Conservation (phyloP, 2,113 vertebrate genomes). For the Oxygymnocypris stewartii region DNA sequence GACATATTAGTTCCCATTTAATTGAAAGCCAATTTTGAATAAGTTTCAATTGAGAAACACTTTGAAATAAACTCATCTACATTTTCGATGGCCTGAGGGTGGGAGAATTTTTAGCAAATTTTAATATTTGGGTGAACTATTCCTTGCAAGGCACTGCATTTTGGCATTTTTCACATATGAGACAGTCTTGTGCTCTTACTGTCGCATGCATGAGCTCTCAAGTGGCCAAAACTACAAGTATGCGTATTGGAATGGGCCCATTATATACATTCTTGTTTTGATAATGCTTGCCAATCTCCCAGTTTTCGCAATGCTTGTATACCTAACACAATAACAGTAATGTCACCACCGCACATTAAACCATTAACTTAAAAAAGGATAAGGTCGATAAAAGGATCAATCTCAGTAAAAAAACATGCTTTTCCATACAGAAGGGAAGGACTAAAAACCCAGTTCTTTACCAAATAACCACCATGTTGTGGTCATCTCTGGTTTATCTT, state of each 20-base stretch:
- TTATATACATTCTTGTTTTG: background rate
- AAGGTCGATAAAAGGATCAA: background rate
- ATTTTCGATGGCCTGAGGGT: too few species aligned
- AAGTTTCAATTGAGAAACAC: background rate
- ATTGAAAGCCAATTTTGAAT: background rate
- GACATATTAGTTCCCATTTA: too few species aligned
- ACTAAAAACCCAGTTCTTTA: background rate
- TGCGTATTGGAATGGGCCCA: too few species aligned
- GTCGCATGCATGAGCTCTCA: too few species aligned
- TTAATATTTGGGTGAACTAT: too few species aligned
- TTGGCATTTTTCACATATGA: too few species aligned
- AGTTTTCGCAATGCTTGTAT: background rate
- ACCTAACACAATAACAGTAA: background rate
- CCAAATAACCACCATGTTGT: background rate
- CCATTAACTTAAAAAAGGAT: constrained; percentile 30
- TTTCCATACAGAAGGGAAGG: background rate
- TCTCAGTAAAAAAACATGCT: background rate
- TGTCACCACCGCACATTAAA: background rate
- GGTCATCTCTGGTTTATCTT: background rate
- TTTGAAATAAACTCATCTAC: too few species aligned
- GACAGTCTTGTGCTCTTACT: too few species aligned
- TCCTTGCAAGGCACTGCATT: too few species aligned
- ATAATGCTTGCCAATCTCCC: background rate
- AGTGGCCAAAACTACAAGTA: too few species aligned
- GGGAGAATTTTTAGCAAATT: too few species aligned